These are phyloP conservation scores for Halcyon smyrnensis DNA, from an alignment of 2,797 vertebrate genomes.

Conservation along the genomic window DNA sequence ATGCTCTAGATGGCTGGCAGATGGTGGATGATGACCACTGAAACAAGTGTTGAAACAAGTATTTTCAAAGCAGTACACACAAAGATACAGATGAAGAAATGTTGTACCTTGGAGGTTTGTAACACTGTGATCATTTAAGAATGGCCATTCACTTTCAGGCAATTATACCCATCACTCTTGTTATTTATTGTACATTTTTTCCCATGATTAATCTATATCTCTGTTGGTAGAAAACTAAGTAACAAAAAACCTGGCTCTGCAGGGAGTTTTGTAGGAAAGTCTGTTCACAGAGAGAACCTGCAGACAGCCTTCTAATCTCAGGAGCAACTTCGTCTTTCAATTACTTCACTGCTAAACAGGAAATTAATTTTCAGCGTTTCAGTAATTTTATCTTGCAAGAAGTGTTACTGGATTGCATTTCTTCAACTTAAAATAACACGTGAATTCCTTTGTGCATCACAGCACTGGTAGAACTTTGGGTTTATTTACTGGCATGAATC, in stretches of 20 bases:
- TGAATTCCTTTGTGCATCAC: not conserved
- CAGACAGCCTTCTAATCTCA: constrained; percentile 20
- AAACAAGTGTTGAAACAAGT: not conserved
- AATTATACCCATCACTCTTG: not conserved
- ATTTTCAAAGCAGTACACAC: not conserved
- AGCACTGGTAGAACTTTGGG: not conserved
- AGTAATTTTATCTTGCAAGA: constrained; percentile 12
- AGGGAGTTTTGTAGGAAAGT: not conserved
- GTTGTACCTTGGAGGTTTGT: not conserved
- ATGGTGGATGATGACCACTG: not conserved
- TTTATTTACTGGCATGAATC: not conserved
- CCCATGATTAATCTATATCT: not conserved
- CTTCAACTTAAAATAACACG: not conserved
- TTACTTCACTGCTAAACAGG: constrained; percentile 20
- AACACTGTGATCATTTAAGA: not conserved
- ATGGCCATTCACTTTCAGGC: not conserved
- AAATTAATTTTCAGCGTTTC: constrained; percentile 47
- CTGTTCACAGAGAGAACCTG: not conserved
- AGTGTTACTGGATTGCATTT: not conserved
- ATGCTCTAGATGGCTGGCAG: not conserved
- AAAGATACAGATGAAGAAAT: not conserved
- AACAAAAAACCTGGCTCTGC: not conserved
- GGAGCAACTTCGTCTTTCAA: not conserved
- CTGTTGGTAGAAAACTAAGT: not conserved
- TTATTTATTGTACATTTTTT: not conserved